A percentile compares a stretch with the other conserved stretches of the same genome.
These are phyloP conservation scores for Sterna hirundo DNA, from an alignment of 2,113 vertebrate genomes.

Conservation along the genomic window DNA sequence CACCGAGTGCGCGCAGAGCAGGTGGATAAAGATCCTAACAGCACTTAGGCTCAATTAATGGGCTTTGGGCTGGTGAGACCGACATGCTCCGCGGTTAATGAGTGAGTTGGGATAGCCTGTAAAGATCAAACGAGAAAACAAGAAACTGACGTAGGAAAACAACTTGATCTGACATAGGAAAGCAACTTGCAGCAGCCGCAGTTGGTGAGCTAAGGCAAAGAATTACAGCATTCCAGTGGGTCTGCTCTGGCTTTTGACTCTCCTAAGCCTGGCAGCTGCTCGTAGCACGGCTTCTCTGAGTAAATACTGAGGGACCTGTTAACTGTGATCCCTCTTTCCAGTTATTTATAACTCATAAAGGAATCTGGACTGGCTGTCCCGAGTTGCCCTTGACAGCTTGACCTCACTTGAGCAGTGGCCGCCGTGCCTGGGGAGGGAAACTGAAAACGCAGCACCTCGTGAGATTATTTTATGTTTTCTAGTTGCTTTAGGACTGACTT, in stretches of 20 bases:
- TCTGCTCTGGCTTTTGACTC: not conserved
- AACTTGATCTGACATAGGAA: not conserved
- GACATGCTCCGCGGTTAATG: not conserved
- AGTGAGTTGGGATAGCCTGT: not conserved
- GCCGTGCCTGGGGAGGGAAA: accelerated
- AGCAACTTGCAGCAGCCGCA: not conserved
- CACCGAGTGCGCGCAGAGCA: not conserved
- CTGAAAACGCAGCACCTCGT: not conserved
- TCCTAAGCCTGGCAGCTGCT: not conserved
- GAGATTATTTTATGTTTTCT: not conserved
- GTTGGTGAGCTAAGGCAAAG: not conserved
- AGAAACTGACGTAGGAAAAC: not conserved
- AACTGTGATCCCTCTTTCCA: not conserved
- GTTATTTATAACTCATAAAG: not conserved
- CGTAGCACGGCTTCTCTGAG: not conserved
- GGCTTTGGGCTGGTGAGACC: not conserved
- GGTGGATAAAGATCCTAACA: not conserved
- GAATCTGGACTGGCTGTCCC: not conserved
- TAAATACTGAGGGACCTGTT: not conserved
- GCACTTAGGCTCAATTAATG: not conserved
- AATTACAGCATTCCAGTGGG: not conserved
- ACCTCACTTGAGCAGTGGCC: accelerated
- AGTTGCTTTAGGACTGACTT: not conserved
- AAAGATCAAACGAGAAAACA: not conserved
- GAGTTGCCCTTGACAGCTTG: not conserved